Percentiles rank a stretch among this genome's conserved stretches.
These are phyloP conservation scores for Tribolium freemani DNA, from an alignment of 2,888 invertebrate species.

Conservation along the genomic window DNA sequence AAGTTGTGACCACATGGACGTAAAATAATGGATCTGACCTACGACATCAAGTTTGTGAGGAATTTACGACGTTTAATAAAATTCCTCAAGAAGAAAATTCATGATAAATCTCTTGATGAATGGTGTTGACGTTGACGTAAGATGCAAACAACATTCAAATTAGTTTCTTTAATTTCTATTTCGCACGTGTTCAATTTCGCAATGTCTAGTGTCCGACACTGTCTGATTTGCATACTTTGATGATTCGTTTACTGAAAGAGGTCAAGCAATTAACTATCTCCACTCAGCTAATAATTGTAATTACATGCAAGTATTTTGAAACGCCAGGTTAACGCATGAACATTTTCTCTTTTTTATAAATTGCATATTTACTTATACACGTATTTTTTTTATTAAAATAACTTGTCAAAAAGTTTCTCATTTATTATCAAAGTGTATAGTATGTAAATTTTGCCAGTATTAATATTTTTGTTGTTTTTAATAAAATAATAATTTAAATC, in stretches of 20 bases:
- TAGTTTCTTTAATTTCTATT: conserved; percentile 26
- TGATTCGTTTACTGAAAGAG: conserved; percentile 17
- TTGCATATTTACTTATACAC: no score
- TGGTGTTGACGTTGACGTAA: not conserved
- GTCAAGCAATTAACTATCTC: conserved; percentile 22
- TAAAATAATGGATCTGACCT: not conserved
- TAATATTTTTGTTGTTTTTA: no score
- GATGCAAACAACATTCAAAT: conserved; percentile 21
- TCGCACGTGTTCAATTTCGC: conserved; percentile 36
- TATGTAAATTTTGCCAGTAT: no score
- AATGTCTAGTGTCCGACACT: conserved; percentile 1
- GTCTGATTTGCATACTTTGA: conserved; percentile 11
- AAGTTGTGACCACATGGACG: not conserved
- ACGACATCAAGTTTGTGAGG: not conserved
- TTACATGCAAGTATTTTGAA: conserved; percentile 1
- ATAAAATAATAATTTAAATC: no score
- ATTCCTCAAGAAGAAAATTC: not conserved
- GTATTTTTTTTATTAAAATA: no score
- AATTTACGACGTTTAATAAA: not conserved
- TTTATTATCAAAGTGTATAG: no score
- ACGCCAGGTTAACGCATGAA: not conserved
- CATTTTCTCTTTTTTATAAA: not conserved
- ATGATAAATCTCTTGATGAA: not conserved
- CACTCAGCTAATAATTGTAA: not conserved
- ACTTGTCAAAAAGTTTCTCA: no score